Base-by-base conservation (phyloP, 2,888 invertebrate species). In the Halocaridina rubra region DNA sequence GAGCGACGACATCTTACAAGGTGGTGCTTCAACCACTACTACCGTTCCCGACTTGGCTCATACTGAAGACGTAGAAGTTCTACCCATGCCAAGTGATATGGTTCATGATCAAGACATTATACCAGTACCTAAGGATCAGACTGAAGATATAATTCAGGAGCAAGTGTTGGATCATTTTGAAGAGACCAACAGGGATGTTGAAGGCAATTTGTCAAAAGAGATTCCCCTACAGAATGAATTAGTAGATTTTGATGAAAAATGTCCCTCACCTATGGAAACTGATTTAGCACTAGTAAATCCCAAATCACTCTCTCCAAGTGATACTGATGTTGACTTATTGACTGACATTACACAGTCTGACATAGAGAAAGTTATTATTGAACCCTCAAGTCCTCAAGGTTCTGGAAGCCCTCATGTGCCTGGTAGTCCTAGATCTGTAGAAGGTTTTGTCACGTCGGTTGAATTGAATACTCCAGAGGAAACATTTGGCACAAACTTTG, bases 361-460 rank as follows among this genome's bases (percentile, higher is more conserved):
- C 53, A 24, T 53, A 3, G 76, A 76, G 19, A 61, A 30, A 19
- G 32, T 5, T 7, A 53, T 22, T 24, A 32, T 81, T 53, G 71
- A 77, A 10, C 76, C 76, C 16, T 53, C 69, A 32, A 82, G 82
- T 33, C 82, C 82, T 24, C 69, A 77, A 29, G 77, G 76, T 64
- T 39, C 74, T 29, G 61, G 75, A 8, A 84, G 81, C 13, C 84
- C 84, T 13, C 80, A 33, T 30, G 53, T 76, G 19, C 86, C 86
- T 19, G 78, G 85, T 27, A 86, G 84, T 33, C 88, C 88, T 27
- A 76, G 88, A 19, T 86, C 88, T 29, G 88, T 88, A 24, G 88
- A 88, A 86, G 88, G 88, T 10, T 88, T 86, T 59, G 79, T 88
- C 13, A 88, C 88, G 4, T 88, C 88, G 16, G 88, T 88, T 8